phyloP scores from a whole-genome alignment of 2,113 vertebrate genomes.

The Cephalopterus ornatus region DNA sequence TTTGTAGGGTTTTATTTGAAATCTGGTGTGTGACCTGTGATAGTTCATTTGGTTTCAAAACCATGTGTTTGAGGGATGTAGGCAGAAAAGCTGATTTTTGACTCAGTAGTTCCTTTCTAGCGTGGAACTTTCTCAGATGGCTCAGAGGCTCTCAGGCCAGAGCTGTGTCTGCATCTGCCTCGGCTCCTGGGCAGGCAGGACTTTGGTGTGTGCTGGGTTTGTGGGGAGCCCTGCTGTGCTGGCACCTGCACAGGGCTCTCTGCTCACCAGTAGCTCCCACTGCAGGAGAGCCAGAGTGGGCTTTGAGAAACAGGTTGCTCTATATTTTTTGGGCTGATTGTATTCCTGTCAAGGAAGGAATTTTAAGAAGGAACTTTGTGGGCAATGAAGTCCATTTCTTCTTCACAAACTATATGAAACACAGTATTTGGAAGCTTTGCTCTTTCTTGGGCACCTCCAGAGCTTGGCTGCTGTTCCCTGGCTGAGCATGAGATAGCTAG shows the following conservation, averaged over 20 bases:
- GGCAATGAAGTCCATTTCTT: background rate
- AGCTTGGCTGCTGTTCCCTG: background rate
- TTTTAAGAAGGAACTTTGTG: background rate
- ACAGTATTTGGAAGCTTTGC: background rate
- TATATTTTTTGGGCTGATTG: background rate
- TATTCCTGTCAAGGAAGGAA: background rate
- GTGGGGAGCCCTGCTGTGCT: background rate
- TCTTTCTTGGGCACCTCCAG: background rate
- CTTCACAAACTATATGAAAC: background rate
- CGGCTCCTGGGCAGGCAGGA: background rate
- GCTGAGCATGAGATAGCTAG: background rate
- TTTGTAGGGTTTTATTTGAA: background rate
- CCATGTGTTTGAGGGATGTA: accelerated
- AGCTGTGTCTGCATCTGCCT: background rate
- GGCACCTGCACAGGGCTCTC: background rate
- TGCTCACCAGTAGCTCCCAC: background rate
- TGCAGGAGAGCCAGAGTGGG: background rate
- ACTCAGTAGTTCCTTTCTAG: background rate
- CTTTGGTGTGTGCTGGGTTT: background rate
- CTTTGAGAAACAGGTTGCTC: background rate
- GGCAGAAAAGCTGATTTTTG: background rate
- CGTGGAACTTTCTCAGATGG: background rate
- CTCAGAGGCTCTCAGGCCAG: background rate
- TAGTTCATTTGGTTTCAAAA: background rate
- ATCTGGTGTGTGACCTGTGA: background rate